Evolutionary conservation across 2,113 vertebrate genomes (phyloP).

Genomic region (Miniopterus natalensis): DNA sequence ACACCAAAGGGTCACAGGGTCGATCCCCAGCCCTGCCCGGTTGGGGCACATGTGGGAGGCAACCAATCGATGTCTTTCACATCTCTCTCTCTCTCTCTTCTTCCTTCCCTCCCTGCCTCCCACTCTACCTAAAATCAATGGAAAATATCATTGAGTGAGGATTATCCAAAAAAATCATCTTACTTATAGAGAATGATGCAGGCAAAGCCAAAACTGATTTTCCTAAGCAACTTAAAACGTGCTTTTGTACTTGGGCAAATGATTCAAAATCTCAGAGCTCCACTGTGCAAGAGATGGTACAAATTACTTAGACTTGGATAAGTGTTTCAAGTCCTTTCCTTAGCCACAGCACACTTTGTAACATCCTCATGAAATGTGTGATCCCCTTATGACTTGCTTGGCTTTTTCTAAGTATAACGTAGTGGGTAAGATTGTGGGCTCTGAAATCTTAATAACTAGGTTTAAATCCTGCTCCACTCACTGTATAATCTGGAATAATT

Average conservation of each 20-base stretch:
- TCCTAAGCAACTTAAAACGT: conserved; percentile 3
- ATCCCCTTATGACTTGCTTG: not conserved
- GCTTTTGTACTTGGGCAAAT: not conserved
- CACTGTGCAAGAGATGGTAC: not conserved
- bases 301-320: not conserved
- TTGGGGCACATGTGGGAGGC: too few relatives aligned
- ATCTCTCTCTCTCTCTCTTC: too few relatives aligned
- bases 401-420: not conserved
- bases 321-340: not conserved
- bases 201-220: not conserved
- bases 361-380: not conserved
- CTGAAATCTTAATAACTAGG: not conserved
- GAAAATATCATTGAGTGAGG: too few relatives aligned
- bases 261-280: not conserved
- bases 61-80: too few relatives aligned
- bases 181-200: not conserved
- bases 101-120: too few relatives aligned
- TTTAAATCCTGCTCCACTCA: not conserved
- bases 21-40: too few relatives aligned
- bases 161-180: not conserved
- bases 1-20: too few relatives aligned
- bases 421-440: not conserved
- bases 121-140: too few relatives aligned
- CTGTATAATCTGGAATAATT: not conserved
- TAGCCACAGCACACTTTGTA: not conserved